Base-by-base conservation (phyloP, 2,888 invertebrate species). In the Drosophila engyochracea region DNA sequence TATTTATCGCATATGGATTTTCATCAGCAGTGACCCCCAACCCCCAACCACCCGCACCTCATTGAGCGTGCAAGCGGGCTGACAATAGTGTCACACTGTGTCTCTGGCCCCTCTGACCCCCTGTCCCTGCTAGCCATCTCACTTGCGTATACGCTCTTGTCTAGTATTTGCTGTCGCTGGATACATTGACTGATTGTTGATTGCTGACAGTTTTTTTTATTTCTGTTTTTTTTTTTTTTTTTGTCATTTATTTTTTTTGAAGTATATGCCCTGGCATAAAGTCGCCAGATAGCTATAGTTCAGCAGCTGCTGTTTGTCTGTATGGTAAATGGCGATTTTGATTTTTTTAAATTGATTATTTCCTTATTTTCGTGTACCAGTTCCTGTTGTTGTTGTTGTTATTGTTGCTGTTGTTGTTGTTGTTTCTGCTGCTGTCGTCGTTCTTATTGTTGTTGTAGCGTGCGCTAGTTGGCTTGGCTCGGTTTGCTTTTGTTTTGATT, bases 301-400 rank as follows among this genome's bases (percentile, higher is more conserved):
- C 61, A 66, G 75, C 61, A 55, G 64, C 70, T 65, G 65, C 77
- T 66, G 74, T 62, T 69, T 49, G 69, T 39, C 60, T 69, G 66
- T 76, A 71, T 73, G 72, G 88, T 84, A 91, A 91, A 92, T 90
- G 85, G 89, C 83, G 91, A 91, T 91, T 92, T 93, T 92, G 93
- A 92, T 92, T 92, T 93, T 92, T 93, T 92, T 93, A 92, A 93
- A 93, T 93, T 93, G 93, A 92, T 93, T 93, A 92, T 92, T 93
- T 93, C 92, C 93, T 93, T 92, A 92, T 93, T 93, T 87, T 89
- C 87, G 88, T 88, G 84, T 82, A 82, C 82, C 82, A 77, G 69
- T 82, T 82, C 71, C 57, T 78, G 49, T 41, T 62, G 37, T 19
- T 70, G 65, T n/a, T 70, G 16, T 12, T 53, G 55, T n/a, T 62